phyloP scores from a whole-genome alignment of 2,797 vertebrate genomes.

The Thamnophis elegans region DNA sequence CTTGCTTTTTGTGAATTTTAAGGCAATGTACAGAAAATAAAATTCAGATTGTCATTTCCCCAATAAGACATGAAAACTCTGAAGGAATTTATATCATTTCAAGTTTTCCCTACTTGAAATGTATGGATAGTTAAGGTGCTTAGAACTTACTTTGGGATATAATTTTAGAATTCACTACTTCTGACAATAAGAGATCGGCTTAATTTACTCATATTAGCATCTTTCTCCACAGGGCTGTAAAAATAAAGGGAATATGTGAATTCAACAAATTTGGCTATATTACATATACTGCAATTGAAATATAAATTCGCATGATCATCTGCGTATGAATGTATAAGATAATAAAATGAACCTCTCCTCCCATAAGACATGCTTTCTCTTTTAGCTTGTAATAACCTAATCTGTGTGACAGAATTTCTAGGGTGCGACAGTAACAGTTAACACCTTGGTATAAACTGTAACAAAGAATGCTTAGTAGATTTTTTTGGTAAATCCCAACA shows the following conservation, averaged over 20 bases:
- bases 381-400: not conserved
- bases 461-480: not conserved
- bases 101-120: not conserved
- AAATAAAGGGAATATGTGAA: not conserved
- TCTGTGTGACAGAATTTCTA: constrained; percentile 24
- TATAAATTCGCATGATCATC: not conserved
- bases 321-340: not conserved
- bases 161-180: not conserved
- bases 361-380: not conserved
- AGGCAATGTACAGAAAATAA: not conserved
- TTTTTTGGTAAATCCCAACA: not conserved
- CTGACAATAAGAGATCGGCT: not conserved
- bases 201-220: not conserved
- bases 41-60: not conserved
- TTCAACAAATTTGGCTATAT: not conserved
- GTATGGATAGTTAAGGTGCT: not conserved
- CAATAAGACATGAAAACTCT: not conserved
- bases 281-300: not conserved
- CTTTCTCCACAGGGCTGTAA: not conserved
- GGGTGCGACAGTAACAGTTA: not conserved
- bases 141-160: not conserved
- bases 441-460: not conserved
- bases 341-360: constrained; percentile 24
- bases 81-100: not conserved
- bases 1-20: not conserved